Percentiles rank a stretch among this genome's conserved stretches.
Conservation (phyloP, 2,113 vertebrate genomes). For the Psophia crepitans region DNA sequence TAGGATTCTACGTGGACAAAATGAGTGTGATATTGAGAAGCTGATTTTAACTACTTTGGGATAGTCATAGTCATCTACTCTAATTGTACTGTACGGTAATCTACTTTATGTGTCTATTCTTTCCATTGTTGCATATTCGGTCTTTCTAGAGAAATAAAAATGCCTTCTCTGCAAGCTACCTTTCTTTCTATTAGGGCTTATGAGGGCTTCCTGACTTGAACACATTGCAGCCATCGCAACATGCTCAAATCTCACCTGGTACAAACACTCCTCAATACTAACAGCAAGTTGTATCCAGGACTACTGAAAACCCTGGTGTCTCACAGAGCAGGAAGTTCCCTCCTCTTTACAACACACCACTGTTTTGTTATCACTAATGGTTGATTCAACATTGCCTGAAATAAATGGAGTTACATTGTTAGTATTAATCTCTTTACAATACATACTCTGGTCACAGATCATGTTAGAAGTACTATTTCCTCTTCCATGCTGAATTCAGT, state of each 20-base stretch:
- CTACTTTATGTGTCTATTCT: not conserved
- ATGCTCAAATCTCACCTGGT: not conserved
- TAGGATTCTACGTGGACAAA: slow-evolving; percentile 77
- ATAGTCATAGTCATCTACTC: not conserved
- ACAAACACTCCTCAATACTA: not conserved
- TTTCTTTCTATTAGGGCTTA: not conserved
- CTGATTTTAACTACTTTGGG: slow-evolving; percentile 75
- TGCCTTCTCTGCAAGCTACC: not conserved
- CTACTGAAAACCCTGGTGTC: not conserved
- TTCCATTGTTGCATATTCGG: not conserved
- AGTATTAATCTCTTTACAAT: not conserved
- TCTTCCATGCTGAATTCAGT: not conserved
- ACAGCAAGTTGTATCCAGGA: not conserved
- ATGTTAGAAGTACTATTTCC: not conserved
- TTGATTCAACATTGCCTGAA: not conserved
- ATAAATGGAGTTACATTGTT: not conserved
- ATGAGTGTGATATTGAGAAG: slow-evolving; percentile 81
- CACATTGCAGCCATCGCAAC: not conserved
- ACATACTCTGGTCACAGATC: not conserved
- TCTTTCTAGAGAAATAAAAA: not conserved
- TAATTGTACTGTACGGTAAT: not conserved
- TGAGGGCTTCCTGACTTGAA: not conserved
- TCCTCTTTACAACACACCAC: not conserved
- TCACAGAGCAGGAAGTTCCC: not conserved
- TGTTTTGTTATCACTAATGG: not conserved